Conservation (phyloP, 2,888 invertebrate genomes). For the Argyresthia albistria region DNA sequence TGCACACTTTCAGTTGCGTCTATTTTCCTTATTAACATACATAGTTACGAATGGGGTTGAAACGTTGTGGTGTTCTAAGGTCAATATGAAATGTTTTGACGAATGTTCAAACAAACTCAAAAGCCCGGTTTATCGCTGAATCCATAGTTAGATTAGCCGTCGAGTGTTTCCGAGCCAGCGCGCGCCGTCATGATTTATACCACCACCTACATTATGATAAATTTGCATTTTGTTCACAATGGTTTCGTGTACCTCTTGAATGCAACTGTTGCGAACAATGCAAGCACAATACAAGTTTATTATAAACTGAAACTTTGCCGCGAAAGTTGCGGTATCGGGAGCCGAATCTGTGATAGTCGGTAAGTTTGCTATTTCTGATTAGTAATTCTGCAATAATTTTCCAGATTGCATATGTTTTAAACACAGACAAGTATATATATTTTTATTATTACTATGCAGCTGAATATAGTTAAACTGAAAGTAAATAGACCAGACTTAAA, state of each 20-base stretch:
- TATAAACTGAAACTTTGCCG: neutral
- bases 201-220: conserved; percentile 18
- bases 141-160: conserved; percentile 42
- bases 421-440: too few species aligned
- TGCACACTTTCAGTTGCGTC: too few species aligned
- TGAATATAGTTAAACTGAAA: too few species aligned
- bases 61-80: too few species aligned
- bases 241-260: conserved; percentile 9
- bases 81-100: neutral
- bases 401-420: neutral
- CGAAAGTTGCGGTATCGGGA: neutral
- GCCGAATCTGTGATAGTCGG: too few species aligned
- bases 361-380: too few species aligned
- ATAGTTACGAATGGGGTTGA: too few species aligned
- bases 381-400: neutral
- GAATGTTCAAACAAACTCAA: conserved; percentile 16
- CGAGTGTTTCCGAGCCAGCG: conserved; percentile 30
- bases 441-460: too few species aligned
- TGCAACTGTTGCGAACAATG: conserved; percentile 10
- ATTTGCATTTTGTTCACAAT: conserved; percentile 48
- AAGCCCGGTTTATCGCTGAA: conserved; percentile 32
- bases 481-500: too few species aligned
- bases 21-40: too few species aligned
- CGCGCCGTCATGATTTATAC: conserved; percentile 34
- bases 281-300: conserved; percentile 5